Conservation (phyloP, 2,113 vertebrate genomes). For the Petrocephalus microphthalmus region DNA sequence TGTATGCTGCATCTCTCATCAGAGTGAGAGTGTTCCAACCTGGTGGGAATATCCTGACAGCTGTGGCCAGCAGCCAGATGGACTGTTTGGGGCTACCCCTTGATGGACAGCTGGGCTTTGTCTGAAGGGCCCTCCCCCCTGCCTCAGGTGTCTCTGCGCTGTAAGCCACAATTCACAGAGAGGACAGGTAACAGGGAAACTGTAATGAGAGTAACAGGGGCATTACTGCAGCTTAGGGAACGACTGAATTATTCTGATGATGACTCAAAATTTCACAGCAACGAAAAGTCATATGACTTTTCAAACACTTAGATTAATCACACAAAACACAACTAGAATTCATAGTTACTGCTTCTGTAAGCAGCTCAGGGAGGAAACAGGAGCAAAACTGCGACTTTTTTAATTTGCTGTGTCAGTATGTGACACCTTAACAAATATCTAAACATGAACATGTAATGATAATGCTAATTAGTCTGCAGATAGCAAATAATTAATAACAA, state of each 20-base stretch:
- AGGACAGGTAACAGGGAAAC: background rate
- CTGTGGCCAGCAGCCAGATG: background rate
- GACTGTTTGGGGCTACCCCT: background rate
- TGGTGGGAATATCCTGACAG: constrained; percentile 1
- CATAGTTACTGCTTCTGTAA: background rate
- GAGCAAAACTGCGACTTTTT: background rate
- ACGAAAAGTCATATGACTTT: background rate
- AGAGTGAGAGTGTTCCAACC: background rate
- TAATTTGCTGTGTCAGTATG: background rate
- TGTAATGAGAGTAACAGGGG: background rate
- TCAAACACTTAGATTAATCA: background rate
- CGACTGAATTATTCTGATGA: background rate
- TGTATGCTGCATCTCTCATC: background rate
- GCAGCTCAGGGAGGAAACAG: background rate
- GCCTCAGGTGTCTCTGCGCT: background rate
- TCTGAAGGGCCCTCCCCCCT: too few species aligned
- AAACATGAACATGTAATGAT: background rate
- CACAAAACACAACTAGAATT: background rate
- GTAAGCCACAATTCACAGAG: background rate
- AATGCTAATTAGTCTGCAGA: background rate
- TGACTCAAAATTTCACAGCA: background rate
- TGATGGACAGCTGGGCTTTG: constrained; percentile 4
- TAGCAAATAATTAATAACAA: background rate
- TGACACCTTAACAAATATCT: background rate
- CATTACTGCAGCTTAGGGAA: background rate